Conservation (phyloP, 2,888 invertebrate genomes). For the Hirtodrosophila alboralis region DNA sequence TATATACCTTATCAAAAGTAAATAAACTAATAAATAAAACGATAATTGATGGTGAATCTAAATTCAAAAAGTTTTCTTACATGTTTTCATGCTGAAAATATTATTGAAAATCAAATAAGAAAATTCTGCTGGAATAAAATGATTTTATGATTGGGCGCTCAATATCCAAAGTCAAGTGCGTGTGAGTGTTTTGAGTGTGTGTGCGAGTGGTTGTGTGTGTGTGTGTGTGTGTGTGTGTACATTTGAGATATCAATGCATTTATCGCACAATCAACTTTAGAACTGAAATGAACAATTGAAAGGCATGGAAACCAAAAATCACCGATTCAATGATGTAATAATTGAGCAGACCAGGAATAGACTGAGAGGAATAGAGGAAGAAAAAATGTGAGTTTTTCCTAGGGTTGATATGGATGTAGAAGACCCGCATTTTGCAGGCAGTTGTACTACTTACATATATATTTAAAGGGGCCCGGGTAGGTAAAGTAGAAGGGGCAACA, state of each 20-base stretch:
- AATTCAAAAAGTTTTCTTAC: too few species aligned
- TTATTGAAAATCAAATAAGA: too few species aligned
- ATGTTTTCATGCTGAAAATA: too few species aligned
- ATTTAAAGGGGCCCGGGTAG: background rate
- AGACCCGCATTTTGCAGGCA: constrained; percentile 27
- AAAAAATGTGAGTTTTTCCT: too few species aligned
- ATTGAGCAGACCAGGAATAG: constrained; percentile 30
- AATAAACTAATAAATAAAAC: too few species aligned
- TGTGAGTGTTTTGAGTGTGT: constrained; percentile 2
- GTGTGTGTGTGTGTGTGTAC: constrained; percentile 12
- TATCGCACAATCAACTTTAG: constrained; percentile 50
- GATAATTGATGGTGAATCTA: too few species aligned
- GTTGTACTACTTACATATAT: constrained; percentile 8
- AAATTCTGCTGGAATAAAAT: background rate
- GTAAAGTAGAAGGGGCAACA: background rate
- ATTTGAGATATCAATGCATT: constrained; percentile 38
- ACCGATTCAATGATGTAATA: constrained; percentile 48
- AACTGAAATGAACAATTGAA: constrained; percentile 38
- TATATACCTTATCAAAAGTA: too few species aligned
- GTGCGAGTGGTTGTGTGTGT: constrained; percentile 3
- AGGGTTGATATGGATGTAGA: background rate
- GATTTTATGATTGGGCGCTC: background rate
- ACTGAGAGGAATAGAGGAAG: background rate
- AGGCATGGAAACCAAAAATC: constrained; percentile 43
- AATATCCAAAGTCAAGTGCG: constrained; percentile 24